Percentiles rank a stretch among this genome's conserved stretches.
These are phyloP conservation scores for Netelia fuscicornis DNA, from an alignment of 2,888 invertebrate species.

Conservation along the genomic window DNA sequence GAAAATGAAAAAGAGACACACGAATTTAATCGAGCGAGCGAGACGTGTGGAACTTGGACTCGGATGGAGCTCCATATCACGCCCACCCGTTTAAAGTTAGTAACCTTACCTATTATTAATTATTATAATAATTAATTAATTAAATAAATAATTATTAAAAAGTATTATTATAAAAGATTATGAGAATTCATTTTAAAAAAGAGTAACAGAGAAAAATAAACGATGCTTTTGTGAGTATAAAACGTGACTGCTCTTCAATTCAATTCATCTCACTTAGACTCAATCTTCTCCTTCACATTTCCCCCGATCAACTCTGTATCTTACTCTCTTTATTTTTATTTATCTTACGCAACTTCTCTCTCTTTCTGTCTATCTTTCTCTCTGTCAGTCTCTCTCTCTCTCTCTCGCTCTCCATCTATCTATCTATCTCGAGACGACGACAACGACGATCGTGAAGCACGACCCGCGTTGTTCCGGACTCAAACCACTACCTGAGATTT, in stretches of 20 bases:
- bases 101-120: constrained; percentile 71
- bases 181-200: constrained; percentile 83
- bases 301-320: constrained; percentile 52
- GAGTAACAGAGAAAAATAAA: constrained; percentile 82
- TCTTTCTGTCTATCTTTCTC: constrained; percentile 35
- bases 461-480: constrained; percentile 37
- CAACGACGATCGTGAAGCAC: constrained; percentile 59
- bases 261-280: constrained; percentile 67
- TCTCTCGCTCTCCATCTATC: constrained; percentile 37
- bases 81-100: constrained; percentile 76
- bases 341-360: constrained; percentile 39
- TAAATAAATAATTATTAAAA: constrained; percentile 74
- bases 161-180: constrained; percentile 84
- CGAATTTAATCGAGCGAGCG: constrained; percentile 66
- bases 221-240: constrained; percentile 85
- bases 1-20: constrained; percentile 29
- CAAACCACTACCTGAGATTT: constrained; percentile 27
- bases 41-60: constrained; percentile 81
- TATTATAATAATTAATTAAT: constrained; percentile 72
- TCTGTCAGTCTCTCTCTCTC: constrained; percentile 33
- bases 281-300: constrained; percentile 65
- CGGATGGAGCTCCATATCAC: constrained; percentile 80
- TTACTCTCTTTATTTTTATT: constrained; percentile 39
- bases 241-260: constrained; percentile 67
- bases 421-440: constrained; percentile 50